Evolutionary conservation across 92 coral and sea anemone species (phyloP).

Genomic region (Porites divaricata): DNA sequence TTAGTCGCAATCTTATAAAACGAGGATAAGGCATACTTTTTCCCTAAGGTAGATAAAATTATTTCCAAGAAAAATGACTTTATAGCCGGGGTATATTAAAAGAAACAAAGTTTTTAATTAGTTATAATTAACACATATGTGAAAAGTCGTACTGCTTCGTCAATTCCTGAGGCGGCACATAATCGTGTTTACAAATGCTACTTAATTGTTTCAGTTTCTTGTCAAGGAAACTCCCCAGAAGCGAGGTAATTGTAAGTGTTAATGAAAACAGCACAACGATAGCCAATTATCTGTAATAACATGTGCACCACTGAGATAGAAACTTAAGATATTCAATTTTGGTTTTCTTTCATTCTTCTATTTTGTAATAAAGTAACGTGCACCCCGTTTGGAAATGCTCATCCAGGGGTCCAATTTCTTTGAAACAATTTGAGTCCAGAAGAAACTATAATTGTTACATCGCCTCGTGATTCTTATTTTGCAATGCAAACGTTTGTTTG

Average conservation of each 20-base stretch:
- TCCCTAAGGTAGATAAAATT: neutral
- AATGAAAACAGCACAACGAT: constrained; percentile 25
- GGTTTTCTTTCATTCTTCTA: neutral
- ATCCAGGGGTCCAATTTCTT: constrained; percentile 20
- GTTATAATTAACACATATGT: neutral
- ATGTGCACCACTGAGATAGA: neutral
- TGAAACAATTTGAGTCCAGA: constrained; percentile 1
- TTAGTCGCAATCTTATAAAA: neutral
- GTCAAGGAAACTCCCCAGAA: neutral
- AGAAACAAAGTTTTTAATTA: neutral
- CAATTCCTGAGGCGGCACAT: constrained; percentile 3
- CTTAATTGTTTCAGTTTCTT: constrained; percentile 9
- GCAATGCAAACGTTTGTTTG: constrained; percentile 9
- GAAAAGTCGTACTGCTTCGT: constrained; percentile 8
- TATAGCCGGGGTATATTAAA: neutral
- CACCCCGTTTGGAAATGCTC: neutral
- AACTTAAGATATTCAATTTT: constrained; percentile 4
- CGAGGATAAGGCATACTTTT: neutral
- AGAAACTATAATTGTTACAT: neutral
- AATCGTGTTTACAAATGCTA: constrained; percentile 16
- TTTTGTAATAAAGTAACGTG: neutral
- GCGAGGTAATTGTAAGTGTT: constrained; percentile 12
- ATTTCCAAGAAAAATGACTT: neutral
- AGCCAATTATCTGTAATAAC: constrained; percentile 17
- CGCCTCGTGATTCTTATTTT: neutral